Percentiles rank a stretch among this genome's conserved stretches.
These are phyloP conservation scores for Pipa parva DNA, from an alignment of 2,113 vertebrate genomes.

Conservation along the genomic window DNA sequence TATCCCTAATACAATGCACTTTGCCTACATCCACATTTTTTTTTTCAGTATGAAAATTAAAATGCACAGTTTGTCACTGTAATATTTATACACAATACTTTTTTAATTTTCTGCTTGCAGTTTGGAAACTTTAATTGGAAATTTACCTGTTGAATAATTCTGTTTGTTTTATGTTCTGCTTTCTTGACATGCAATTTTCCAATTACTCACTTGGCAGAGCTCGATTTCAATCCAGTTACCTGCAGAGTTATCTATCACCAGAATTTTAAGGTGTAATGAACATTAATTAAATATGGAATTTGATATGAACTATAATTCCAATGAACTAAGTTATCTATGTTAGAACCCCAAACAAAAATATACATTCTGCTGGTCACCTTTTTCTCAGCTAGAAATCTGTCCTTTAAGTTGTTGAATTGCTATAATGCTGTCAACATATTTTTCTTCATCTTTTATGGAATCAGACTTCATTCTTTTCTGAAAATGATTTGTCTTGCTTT, in stretches of 20 bases:
- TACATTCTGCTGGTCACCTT: too few relatives aligned
- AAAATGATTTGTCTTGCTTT: too few relatives aligned
- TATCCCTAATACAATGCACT: too few relatives aligned
- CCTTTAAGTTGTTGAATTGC: too few relatives aligned
- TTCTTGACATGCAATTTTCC: conserved; percentile 35
- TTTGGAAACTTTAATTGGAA: conserved; percentile 41
- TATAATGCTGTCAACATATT: too few relatives aligned
- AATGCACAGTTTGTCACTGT: neutral
- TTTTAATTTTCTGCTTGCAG: conserved; percentile 30
- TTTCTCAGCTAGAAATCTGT: too few relatives aligned
- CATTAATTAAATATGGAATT: conserved; percentile 35
- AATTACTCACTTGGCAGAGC: conserved; percentile 40
- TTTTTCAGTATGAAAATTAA: conserved; percentile 6
- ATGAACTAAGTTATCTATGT: neutral
- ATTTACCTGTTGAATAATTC: conserved; percentile 44
- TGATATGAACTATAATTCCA: conserved; percentile 20
- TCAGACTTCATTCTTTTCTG: too few relatives aligned
- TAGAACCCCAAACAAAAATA: conserved; percentile 10
- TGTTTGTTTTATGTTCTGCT: conserved; percentile 41
- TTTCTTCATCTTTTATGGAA: too few relatives aligned
- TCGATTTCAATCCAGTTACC: conserved; percentile 35
- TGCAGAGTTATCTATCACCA: conserved; percentile 36
- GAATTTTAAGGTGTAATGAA: conserved; percentile 25
- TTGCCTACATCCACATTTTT: too few relatives aligned
- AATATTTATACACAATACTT: conserved; percentile 13